Conservation (phyloP, 2,113 vertebrate species). For the Parotia lawesii region DNA sequence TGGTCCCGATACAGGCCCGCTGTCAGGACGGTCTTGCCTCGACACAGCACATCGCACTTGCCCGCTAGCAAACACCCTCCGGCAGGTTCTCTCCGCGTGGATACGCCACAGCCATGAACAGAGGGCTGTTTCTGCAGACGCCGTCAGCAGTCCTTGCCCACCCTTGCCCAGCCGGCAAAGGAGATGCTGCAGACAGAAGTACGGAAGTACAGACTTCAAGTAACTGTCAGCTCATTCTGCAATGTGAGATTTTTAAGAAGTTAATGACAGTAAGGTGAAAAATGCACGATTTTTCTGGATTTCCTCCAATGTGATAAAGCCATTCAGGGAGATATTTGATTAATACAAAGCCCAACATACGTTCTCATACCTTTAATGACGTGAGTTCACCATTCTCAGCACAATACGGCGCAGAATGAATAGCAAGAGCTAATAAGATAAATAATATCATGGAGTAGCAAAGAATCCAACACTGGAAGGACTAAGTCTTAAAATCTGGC, state of each 20-base stretch:
- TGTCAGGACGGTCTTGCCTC: too few species aligned
- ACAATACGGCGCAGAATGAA: neutral
- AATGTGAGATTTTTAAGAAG: neutral
- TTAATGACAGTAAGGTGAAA: neutral
- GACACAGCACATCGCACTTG: too few species aligned
- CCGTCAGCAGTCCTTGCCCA: neutral
- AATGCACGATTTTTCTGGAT: neutral
- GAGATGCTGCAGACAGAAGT: neutral
- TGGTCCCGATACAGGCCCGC: too few species aligned
- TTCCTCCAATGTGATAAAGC: neutral
- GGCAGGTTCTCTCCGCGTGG: rapidly evolving
- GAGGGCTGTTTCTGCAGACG: neutral
- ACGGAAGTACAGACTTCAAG: neutral
- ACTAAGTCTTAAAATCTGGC: neutral
- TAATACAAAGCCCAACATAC: neutral
- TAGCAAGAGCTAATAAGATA: neutral
- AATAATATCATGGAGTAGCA: neutral
- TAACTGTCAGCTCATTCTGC: neutral
- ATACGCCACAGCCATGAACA: rapidly evolving
- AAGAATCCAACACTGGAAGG: neutral
- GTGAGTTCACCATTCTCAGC: neutral
- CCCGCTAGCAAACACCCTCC: neutral
- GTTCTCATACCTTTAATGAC: neutral
- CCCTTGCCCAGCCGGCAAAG: neutral
- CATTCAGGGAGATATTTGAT: neutral